Evolutionary conservation across 2,888 invertebrate genomes (phyloP), one percentile per base, ranked within the genome.

Genomic region (Lacanobia oleracea): DNA sequence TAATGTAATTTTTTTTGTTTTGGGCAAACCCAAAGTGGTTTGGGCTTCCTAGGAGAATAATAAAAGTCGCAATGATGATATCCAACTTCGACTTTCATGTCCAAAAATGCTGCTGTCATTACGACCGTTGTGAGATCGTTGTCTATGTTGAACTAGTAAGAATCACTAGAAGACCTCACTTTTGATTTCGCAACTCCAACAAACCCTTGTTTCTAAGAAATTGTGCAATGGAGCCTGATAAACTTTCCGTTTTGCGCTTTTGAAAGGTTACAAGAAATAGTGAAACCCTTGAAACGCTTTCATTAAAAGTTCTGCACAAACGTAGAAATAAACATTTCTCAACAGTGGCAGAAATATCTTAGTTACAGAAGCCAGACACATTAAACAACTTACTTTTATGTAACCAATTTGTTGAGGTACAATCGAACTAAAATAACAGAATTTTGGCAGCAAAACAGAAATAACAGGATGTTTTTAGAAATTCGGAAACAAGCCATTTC

Each of bases 401-500:
- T 37, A 4, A 48, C 9, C 5, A 48, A 16, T 5, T 12, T 48
- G 21, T 61, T 48, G 18, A 14, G 43, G 3, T 7, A 23, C 8
- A 27, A 23, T 16, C 0, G 8, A 10, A 56, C 5, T n/a, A 53
- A 48, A 40, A 37, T n/a, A 69, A 12, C n/a, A 14, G 14, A 3
- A n/a, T 60, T 59, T 50, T 45, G 23, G n/a, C 14, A 54, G 70
- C 16, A 61, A n/a, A 4, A 61, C 1, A 1, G 5, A 1, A 61
- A 60, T 23, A 23, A 51, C 60, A n/a, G 23, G 1, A 61, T 37
- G 16, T 53, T 61, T 53, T 45, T 45, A 16, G 23, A 45, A 45
- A 37, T 37, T 61, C 45, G 45, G 53, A 45, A 54, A 53, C 57
- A 27, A 57, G n/a, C 27, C 14, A n/a, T 37, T 62, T n/a, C 23